These are phyloP conservation scores for Phaedon cochleariae DNA, from an alignment of 2,888 invertebrate genomes.

Conservation along the genomic window DNA sequence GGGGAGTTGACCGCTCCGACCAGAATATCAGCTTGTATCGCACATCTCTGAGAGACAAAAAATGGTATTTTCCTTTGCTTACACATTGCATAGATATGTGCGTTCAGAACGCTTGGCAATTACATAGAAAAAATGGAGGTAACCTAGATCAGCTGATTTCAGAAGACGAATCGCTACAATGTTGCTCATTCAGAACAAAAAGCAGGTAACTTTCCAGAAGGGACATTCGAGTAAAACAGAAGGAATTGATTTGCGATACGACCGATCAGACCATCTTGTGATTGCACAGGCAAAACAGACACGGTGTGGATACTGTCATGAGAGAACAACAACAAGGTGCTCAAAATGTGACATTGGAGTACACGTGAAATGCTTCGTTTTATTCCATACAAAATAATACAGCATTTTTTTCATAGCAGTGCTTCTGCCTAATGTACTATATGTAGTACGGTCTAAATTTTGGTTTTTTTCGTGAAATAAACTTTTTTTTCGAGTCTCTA, in stretches of 20 bases:
- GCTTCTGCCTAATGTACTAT: neutral
- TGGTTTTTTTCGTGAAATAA: neutral
- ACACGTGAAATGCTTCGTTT: slow-evolving; percentile 21
- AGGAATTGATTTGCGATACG: slow-evolving; percentile 1
- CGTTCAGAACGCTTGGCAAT: slow-evolving; percentile 24
- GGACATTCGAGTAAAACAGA: neutral
- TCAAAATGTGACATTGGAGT: slow-evolving; percentile 20
- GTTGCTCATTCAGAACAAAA: slow-evolving; percentile 21
- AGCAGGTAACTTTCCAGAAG: slow-evolving; percentile 4
- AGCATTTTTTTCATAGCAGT: neutral
- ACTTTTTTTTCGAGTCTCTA: neutral
- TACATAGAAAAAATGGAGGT: slow-evolving; percentile 18
- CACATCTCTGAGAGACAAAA: slow-evolving; percentile 13
- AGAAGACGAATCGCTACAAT: slow-evolving; percentile 18
- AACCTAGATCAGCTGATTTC: slow-evolving; percentile 21
- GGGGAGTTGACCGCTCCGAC: slow-evolving; percentile 44
- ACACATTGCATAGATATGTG: neutral
- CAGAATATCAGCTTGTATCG: slow-evolving; percentile 46
- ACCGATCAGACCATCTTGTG: slow-evolving; percentile 19
- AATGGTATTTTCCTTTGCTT: neutral
- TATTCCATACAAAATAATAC: slow-evolving; percentile 10
- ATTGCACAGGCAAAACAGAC: too few relatives aligned
- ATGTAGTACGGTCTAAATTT: neutral
- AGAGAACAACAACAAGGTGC: slow-evolving; percentile 23
- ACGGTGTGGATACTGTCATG: too few relatives aligned